These are phyloP conservation scores for Strigamia crassipes DNA, from an alignment of 2,888 invertebrate genomes.

Conservation along the genomic window DNA sequence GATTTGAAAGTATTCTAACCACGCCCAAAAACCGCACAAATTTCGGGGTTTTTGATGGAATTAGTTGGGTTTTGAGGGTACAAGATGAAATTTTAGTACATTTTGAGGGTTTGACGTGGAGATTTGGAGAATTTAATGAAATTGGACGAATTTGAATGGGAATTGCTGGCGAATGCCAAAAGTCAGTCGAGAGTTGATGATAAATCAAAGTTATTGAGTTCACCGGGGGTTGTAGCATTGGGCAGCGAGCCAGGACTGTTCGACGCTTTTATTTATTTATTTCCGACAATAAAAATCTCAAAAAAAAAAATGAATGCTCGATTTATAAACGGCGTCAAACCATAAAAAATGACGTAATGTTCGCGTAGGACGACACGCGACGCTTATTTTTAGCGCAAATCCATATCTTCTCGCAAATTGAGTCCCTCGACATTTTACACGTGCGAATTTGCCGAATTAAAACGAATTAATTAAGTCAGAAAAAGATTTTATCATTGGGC, in stretches of 20 bases:
- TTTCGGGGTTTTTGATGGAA: no score
- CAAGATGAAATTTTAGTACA: not conserved
- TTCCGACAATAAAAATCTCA: not conserved
- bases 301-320: no score
- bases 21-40: no score
- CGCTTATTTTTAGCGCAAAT: slow-evolving; percentile 4
- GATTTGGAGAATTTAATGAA: not conserved
- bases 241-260: not conserved
- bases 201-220: not conserved
- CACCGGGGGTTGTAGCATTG: not conserved
- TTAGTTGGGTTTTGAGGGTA: not conserved
- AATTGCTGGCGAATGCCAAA: not conserved
- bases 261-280: not conserved
- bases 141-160: not conserved
- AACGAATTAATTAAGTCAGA: no score
- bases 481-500: no score
- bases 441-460: not conserved
- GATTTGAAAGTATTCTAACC: no score
- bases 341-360: not conserved
- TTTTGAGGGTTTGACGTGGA: not conserved
- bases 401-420: not conserved
- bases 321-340: not conserved
- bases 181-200: not conserved
- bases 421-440: not conserved
- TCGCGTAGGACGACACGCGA: not conserved